Conservation (phyloP, 2,797 vertebrate species). For the Macroramphosus scolopax region DNA sequence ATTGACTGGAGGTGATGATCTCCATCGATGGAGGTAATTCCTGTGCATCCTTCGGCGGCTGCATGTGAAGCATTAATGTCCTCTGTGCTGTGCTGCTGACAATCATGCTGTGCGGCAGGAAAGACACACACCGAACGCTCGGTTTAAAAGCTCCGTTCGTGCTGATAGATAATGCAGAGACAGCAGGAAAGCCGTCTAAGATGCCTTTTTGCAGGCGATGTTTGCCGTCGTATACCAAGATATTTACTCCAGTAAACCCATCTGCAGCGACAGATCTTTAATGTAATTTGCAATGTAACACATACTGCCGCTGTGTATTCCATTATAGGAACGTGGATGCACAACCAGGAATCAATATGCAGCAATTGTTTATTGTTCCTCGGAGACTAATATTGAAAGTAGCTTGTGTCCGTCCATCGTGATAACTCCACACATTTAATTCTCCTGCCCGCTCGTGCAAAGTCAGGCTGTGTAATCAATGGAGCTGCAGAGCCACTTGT, state of each 20-base stretch:
- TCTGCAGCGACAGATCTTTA: slow-evolving; percentile 6
- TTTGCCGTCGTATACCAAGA: slow-evolving; percentile 1
- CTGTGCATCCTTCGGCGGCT: background rate
- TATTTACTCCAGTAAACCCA: slow-evolving; percentile 7
- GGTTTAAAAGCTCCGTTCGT: slow-evolving; percentile 16
- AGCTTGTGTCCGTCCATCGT: slow-evolving; percentile 23
- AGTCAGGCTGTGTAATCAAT: slow-evolving; percentile 30
- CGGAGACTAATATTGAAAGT: slow-evolving; percentile 31
- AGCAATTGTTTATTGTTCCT: slow-evolving; percentile 33
- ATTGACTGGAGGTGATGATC: slow-evolving; percentile 12
- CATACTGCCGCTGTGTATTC: slow-evolving; percentile 3
- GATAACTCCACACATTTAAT: slow-evolving; percentile 28
- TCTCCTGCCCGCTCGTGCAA: slow-evolving; percentile 26
- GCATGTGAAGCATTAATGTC: slow-evolving; percentile 28
- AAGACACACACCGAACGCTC: slow-evolving; percentile 13
- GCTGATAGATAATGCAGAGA: slow-evolving; percentile 19
- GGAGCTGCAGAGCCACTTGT: slow-evolving; percentile 11
- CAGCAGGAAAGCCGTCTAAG: slow-evolving; percentile 22
- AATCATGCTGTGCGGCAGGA: too few species aligned
- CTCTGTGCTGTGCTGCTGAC: slow-evolving; percentile 34
- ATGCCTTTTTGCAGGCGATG: slow-evolving; percentile 3
- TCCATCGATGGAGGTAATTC: slow-evolving; percentile 3
- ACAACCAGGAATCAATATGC: slow-evolving; percentile 32
- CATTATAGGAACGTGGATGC: slow-evolving; percentile 4
- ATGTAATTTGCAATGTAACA: background rate